A percentile compares a stretch with the other conserved stretches of the same genome.
These are phyloP conservation scores for Mesorhabditis belari DNA, from an alignment of 2,888 invertebrate species.

Conservation along the genomic window DNA sequence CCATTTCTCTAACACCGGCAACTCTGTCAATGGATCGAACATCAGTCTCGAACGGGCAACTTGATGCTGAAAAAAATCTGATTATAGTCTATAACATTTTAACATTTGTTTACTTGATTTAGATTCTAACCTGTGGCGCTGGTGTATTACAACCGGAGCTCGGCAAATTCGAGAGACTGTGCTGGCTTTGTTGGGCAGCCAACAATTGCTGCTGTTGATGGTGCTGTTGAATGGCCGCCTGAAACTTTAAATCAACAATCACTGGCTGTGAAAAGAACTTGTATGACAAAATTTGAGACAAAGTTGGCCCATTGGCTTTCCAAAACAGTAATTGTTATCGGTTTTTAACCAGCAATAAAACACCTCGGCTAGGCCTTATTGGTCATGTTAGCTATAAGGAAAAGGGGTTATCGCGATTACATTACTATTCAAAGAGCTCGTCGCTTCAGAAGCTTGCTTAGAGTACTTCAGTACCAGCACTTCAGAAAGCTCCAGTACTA, in stretches of 20 bases:
- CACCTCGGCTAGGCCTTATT: no score
- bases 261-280: slow-evolving; percentile 61
- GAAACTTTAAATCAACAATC: slow-evolving; percentile 5
- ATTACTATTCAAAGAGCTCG: no score
- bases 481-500: no score
- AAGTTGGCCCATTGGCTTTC: no score
- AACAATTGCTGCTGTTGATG: slow-evolving; percentile 1
- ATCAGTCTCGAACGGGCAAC: slow-evolving; percentile 81
- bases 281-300: no score
- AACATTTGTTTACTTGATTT: slow-evolving; percentile 1
- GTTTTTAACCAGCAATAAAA: no score
- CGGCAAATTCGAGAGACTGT: background rate
- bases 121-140: slow-evolving; percentile 1
- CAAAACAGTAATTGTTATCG: no score
- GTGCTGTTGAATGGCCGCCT: slow-evolving; percentile 9
- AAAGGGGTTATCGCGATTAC: no score
- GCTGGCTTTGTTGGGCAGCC: slow-evolving; percentile 1
- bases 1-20: slow-evolving; percentile 67
- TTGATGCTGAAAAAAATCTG: slow-evolving; percentile 4
- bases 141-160: background rate
- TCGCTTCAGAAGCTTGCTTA: no score
- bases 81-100: no score
- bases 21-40: slow-evolving; percentile 97
- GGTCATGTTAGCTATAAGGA: no score
- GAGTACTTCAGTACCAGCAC: no score